Conservation (phyloP, 1,140 invertebrate species). For the Tyrophagus putrescentiae region DNA sequence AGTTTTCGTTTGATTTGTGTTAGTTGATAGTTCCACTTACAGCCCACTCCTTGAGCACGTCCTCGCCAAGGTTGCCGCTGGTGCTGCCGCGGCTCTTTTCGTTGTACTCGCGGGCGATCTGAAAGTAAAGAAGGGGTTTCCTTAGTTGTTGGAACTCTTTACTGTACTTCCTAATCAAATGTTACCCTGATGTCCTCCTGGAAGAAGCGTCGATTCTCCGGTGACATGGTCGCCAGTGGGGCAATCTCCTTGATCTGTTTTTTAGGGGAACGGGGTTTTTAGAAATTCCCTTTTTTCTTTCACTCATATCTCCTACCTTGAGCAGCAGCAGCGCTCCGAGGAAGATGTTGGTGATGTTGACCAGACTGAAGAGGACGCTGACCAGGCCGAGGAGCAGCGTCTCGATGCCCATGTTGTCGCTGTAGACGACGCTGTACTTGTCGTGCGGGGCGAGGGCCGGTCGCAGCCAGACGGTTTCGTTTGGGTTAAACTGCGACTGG, state of each 20-base stretch:
- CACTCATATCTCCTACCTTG: conserved; percentile 42
- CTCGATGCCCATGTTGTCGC: conserved; percentile 54
- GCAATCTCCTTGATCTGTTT: conserved; percentile 66
- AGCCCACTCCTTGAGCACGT: conserved; percentile 28
- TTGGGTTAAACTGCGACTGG: conserved; percentile 17
- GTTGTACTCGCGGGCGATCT: conserved; percentile 44
- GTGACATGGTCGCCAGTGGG: conserved; percentile 51
- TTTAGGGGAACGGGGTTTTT: not conserved
- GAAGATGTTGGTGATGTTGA: conserved; percentile 71
- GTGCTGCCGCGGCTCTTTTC: conserved; percentile 31
- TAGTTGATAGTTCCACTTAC: conserved; percentile 21
- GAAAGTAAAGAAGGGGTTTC: too few species aligned
- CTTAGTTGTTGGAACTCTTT: conserved; percentile 1
- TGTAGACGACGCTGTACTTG: conserved; percentile 43
- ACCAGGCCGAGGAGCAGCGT: conserved; percentile 59
- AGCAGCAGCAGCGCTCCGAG: conserved; percentile 60
- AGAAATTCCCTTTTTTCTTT: conserved; percentile 9
- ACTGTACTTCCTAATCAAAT: conserved; percentile 11
- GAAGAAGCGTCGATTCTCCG: conserved; percentile 59
- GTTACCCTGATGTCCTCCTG: conserved; percentile 53
- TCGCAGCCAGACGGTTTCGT: conserved; percentile 19
- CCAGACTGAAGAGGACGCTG: conserved; percentile 57
- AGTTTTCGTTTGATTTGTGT: not conserved
- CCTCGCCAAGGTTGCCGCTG: conserved; percentile 26
- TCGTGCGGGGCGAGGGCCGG: conserved; percentile 22